Conservation (phyloP, 2,797 vertebrate genomes). For the Vireo griseus region DNA sequence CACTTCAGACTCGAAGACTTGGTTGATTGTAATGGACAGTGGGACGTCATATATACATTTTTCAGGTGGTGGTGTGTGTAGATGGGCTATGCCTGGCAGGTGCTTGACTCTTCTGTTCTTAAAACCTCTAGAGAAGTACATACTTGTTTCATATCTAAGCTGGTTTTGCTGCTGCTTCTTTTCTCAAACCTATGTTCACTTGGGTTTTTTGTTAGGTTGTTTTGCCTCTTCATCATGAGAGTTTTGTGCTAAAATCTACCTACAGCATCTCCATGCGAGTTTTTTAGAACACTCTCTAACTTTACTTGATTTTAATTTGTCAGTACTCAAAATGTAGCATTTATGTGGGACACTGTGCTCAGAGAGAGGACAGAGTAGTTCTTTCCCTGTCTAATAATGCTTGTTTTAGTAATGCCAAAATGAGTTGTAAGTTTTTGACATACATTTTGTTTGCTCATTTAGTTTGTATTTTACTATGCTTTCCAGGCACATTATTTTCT, state of each 20-base stretch:
- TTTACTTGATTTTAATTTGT: not conserved
- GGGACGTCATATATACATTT: not conserved
- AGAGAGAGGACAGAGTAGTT: not conserved
- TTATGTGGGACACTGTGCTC: not conserved
- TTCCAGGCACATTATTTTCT: not conserved
- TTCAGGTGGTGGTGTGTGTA: not conserved
- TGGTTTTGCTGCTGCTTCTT: not conserved
- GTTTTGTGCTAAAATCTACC: not conserved
- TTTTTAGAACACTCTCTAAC: not conserved
- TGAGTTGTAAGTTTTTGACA: not conserved
- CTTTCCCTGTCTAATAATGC: not conserved
- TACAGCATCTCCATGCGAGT: not conserved
- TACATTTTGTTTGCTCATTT: not conserved
- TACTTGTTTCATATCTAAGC: not conserved
- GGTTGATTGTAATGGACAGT: not conserved
- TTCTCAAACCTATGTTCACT: not conserved
- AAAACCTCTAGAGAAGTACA: not conserved
- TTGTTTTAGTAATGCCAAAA: not conserved
- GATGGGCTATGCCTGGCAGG: not conserved
- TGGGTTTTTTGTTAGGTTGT: not conserved
- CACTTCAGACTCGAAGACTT: not conserved
- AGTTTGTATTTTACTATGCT: not conserved
- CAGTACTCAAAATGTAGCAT: fast-evolving
- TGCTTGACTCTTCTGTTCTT: not conserved
- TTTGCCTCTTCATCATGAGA: not conserved